Percentiles rank a stretch among this genome's conserved stretches.
These are phyloP conservation scores for Romanogobio albipinnatus DNA, from an alignment of 2,113 vertebrate species.

Conservation along the genomic window DNA sequence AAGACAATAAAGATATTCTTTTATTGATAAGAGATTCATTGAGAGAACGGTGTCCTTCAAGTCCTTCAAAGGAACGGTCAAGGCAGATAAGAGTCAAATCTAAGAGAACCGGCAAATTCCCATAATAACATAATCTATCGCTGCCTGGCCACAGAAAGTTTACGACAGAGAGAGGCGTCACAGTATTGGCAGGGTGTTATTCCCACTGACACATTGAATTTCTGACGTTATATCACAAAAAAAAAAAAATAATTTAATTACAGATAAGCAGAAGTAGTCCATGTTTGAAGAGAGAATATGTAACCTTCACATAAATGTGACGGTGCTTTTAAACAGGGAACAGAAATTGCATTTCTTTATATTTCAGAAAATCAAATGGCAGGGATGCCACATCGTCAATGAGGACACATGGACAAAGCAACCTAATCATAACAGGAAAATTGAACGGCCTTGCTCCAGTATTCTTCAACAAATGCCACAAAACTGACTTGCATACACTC, in stretches of 20 bases:
- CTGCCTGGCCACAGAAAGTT: slow-evolving; percentile 38
- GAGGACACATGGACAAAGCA: neutral
- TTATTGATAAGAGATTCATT: slow-evolving; percentile 1
- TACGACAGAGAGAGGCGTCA: neutral
- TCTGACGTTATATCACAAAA: neutral
- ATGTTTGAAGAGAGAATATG: neutral
- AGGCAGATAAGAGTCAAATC: slow-evolving; percentile 15
- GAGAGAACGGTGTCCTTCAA: neutral
- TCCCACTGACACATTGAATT: slow-evolving; percentile 7
- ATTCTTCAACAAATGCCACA: neutral
- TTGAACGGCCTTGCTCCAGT: slow-evolving; percentile 1
- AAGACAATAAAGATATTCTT: neutral
- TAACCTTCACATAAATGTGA: neutral
- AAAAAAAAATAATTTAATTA: neutral
- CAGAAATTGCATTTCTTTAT: neutral
- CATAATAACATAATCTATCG: slow-evolving; percentile 30
- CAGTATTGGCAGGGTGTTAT: neutral
- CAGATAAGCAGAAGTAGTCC: neutral
- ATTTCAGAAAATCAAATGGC: neutral
- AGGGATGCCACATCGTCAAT: neutral
- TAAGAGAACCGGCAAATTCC: slow-evolving; percentile 24
- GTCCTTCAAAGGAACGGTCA: neutral
- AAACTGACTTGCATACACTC: neutral
- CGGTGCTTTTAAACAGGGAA: neutral
- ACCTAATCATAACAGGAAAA: neutral